Evolutionary conservation across 1,140 invertebrate genomes (phyloP).

Genomic region (Bathynomus jamesi): DNA sequence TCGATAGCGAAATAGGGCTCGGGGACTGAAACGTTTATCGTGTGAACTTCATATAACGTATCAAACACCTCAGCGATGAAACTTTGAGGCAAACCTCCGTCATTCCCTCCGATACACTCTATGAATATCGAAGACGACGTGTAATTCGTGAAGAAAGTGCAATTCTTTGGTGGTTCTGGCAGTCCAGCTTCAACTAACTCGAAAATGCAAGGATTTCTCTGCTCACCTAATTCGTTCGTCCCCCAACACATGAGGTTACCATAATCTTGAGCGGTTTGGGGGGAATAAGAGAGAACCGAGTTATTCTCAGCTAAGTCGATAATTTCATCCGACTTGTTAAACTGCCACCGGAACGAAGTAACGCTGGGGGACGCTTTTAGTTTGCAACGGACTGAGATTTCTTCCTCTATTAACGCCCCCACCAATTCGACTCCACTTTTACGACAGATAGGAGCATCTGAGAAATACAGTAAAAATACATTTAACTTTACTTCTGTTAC

Average conservation of each 20-base stretch:
- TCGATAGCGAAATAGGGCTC: background rate
- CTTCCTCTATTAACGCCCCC: background rate
- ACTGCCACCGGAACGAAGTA: background rate
- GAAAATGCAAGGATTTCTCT: slow-evolving; percentile 41
- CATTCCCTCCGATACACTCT: background rate
- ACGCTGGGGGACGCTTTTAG: background rate
- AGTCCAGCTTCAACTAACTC: slow-evolving; percentile 53
- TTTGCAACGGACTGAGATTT: background rate
- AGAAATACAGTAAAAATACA: no score
- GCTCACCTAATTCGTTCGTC: slow-evolving; percentile 40
- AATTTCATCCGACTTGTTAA: background rate
- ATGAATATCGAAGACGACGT: background rate
- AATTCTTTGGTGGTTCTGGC: slow-evolving; percentile 76
- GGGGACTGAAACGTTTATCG: background rate
- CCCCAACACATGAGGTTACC: slow-evolving; percentile 42
- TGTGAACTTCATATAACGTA: background rate
- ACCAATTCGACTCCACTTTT: background rate
- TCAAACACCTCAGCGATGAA: background rate
- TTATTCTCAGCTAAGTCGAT: background rate
- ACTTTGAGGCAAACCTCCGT: background rate
- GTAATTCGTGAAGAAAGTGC: slow-evolving; percentile 39
- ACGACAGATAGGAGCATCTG: background rate
- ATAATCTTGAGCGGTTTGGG: slow-evolving; percentile 34
- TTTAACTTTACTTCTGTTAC: no score
- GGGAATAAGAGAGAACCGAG: background rate